phyloP scores from a whole-genome alignment of 2,113 vertebrate species.

The Scatophagus argus region DNA sequence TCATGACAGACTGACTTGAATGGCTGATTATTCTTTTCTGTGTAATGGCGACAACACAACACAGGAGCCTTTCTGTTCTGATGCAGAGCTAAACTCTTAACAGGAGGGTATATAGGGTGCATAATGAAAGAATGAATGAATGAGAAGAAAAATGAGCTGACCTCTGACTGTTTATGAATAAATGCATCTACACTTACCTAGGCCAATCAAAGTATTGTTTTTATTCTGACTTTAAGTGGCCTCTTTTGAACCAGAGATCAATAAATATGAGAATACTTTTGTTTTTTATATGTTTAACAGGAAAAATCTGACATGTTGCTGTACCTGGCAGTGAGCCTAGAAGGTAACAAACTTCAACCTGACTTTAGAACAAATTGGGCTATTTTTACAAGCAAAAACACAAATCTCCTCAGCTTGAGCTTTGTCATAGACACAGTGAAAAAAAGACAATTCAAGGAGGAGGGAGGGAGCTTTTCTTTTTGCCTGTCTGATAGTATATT shows the following conservation, averaged over 20 bases:
- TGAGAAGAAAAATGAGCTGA: not conserved
- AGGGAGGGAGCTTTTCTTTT: not conserved
- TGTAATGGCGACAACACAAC: not conserved
- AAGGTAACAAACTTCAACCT: slow-evolving; percentile 7
- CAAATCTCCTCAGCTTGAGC: not conserved
- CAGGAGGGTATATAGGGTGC: not conserved
- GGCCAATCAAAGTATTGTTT: not conserved
- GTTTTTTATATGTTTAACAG: slow-evolving; percentile 5
- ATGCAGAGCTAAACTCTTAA: not conserved
- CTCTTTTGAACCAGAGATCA: slow-evolving; percentile 26
- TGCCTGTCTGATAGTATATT: not conserved
- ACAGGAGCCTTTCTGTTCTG: not conserved
- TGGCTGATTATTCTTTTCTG: not conserved
- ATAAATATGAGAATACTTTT: slow-evolving; percentile 33
- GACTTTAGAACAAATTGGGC: slow-evolving; percentile 33
- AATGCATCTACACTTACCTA: not conserved
- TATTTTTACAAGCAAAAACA: slow-evolving; percentile 10
- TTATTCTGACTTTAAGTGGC: slow-evolving; percentile 23
- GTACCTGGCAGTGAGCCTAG: slow-evolving; percentile 9
- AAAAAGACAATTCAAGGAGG: not conserved
- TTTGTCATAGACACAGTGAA: not conserved
- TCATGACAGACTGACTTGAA: not conserved
- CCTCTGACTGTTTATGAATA: not conserved
- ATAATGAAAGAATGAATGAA: not conserved
- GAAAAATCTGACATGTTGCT: slow-evolving; percentile 2